Percentiles rank a stretch among this genome's conserved stretches.
These are phyloP conservation scores for Eulithis testata DNA, from an alignment of 2,888 invertebrate genomes.

Conservation along the genomic window DNA sequence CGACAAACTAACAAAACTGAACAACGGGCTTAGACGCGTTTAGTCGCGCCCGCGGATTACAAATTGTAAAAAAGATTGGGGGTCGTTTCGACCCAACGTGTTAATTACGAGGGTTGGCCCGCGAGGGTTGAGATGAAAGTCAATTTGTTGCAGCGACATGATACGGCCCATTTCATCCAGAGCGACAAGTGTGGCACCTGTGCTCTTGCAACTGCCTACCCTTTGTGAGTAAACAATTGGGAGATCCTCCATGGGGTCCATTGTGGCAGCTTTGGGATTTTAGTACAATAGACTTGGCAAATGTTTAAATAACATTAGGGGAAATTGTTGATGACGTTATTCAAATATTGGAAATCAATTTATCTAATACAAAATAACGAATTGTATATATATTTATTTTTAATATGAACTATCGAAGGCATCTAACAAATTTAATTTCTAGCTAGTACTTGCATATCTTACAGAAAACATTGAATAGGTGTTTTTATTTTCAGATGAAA, in stretches of 20 bases:
- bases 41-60: constrained; percentile 82
- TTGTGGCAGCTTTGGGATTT: constrained; percentile 51
- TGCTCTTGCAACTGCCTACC: constrained; percentile 60
- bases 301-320: constrained; percentile 34
- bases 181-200: constrained; percentile 83
- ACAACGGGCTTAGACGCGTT: constrained; percentile 67
- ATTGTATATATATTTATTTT: neutral
- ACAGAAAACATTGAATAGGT: constrained; percentile 2
- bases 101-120: constrained; percentile 83
- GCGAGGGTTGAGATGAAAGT: constrained; percentile 82
- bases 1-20: constrained; percentile 64
- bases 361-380: constrained; percentile 8
- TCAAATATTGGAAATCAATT: constrained; percentile 27
- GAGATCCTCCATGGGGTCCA: constrained; percentile 38
- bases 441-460: neutral
- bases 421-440: neutral
- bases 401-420: neutral
- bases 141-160: constrained; percentile 88
- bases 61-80: constrained; percentile 82
- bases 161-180: constrained; percentile 86
- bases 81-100: constrained; percentile 78
- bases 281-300: constrained; percentile 40
- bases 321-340: constrained; percentile 32
- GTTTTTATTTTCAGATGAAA: constrained; percentile 86
- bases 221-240: constrained; percentile 66